Evolutionary conservation across 2,797 vertebrate species (phyloP).

Genomic region (Amphiprion clarkii): DNA sequence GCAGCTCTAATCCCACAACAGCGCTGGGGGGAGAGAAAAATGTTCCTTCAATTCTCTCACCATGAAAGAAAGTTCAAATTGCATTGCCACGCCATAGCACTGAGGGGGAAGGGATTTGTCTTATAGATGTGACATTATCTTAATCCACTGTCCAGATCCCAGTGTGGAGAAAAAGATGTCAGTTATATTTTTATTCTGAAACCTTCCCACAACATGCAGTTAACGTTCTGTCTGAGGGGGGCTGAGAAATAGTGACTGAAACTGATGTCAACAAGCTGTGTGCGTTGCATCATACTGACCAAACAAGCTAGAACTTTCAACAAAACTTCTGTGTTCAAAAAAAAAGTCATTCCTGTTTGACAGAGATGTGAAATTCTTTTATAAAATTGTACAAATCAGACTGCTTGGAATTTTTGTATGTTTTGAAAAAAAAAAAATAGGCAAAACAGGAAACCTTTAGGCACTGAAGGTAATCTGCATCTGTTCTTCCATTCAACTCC

Average conservation of each 20-base stretch:
- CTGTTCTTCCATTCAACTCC: background rate
- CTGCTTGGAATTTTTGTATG: background rate
- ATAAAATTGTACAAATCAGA: background rate
- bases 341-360: background rate
- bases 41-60: constrained; percentile 48
- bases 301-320: constrained; percentile 15
- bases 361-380: constrained; percentile 2
- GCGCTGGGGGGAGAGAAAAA: constrained; percentile 37
- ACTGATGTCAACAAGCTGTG: constrained; percentile 19
- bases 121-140: constrained; percentile 62
- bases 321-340: constrained; percentile 17
- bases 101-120: constrained; percentile 58
- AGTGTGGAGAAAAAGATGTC: constrained; percentile 28
- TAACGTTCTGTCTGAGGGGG: constrained; percentile 10
- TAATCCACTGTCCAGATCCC: constrained; percentile 56
- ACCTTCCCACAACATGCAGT: constrained; percentile 14
- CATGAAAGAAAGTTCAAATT: constrained; percentile 60
- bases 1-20: constrained; percentile 24
- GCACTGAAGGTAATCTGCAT: constrained; percentile 7
- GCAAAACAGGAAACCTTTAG: background rate
- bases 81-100: constrained; percentile 25
- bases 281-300: constrained; percentile 46
- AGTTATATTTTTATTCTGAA: constrained; percentile 44
- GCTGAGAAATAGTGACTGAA: constrained; percentile 1
- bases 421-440: background rate